Percentiles rank a stretch among this genome's conserved stretches.
phyloP scores from a whole-genome alignment of 2,888 invertebrate species.

The Tipula vernalis region DNA sequence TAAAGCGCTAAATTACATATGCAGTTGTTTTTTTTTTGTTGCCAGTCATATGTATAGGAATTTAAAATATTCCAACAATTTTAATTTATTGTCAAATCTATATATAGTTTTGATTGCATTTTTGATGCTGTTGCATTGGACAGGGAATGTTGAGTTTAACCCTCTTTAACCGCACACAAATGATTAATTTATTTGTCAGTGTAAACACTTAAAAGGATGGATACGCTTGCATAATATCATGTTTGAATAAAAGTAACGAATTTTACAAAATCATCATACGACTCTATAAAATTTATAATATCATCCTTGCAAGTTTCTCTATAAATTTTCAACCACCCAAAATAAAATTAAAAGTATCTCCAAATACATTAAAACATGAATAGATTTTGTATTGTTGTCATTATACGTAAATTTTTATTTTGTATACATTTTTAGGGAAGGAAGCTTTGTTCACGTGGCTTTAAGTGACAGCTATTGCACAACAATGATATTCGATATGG shows the following conservation, averaged over 20 bases:
- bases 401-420: neutral
- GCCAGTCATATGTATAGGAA: too few relatives aligned
- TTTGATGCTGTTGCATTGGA: neutral
- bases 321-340: neutral
- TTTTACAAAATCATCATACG: neutral
- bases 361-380: neutral
- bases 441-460: neutral
- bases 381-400: neutral
- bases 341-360: neutral
- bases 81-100: neutral
- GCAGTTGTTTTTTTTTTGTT: too few relatives aligned
- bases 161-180: neutral
- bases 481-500: constrained; percentile 9
- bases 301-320: neutral
- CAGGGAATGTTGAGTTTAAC: neutral
- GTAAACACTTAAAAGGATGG: neutral
- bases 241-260: neutral
- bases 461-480: constrained; percentile 7
- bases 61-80: neutral
- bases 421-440: neutral
- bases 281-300: neutral
- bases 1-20: neutral
- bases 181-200: neutral
- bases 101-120: neutral
- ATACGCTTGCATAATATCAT: neutral